These are phyloP conservation scores for Melanerpes formicivorus DNA, from an alignment of 2,113 vertebrate species.

Conservation along the genomic window DNA sequence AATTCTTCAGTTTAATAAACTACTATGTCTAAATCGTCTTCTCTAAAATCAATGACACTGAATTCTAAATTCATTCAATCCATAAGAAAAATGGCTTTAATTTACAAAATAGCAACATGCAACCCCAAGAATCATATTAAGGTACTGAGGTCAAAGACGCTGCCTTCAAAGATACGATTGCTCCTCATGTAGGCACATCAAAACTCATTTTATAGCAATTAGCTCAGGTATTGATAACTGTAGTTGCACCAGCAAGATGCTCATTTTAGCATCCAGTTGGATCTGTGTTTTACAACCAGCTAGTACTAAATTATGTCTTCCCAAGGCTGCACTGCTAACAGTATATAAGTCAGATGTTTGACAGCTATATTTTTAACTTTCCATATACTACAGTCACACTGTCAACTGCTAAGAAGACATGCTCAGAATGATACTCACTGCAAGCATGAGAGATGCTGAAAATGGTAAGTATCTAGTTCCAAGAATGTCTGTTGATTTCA, in stretches of 20 bases:
- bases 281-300: background rate
- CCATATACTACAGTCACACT: background rate
- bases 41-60: constrained; percentile 41
- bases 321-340: background rate
- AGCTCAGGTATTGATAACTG: constrained; percentile 22
- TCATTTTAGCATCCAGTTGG: background rate
- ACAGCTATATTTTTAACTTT: background rate
- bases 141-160: background rate
- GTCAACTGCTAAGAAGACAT: background rate
- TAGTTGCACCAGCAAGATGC: background rate
- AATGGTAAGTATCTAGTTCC: background rate
- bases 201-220: constrained; percentile 27
- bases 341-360: background rate
- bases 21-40: background rate
- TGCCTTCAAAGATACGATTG: background rate
- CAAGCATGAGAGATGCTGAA: background rate
- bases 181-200: background rate
- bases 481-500: background rate
- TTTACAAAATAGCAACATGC: constrained; percentile 30
- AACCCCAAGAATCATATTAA: constrained; percentile 12
- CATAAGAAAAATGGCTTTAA: constrained; percentile 44
- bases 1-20: constrained; percentile 29
- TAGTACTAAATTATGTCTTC: background rate
- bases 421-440: background rate
- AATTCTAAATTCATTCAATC: constrained; percentile 30